Conservation (phyloP, 1,140 invertebrate species). For the Drosophila bifasciata region DNA sequence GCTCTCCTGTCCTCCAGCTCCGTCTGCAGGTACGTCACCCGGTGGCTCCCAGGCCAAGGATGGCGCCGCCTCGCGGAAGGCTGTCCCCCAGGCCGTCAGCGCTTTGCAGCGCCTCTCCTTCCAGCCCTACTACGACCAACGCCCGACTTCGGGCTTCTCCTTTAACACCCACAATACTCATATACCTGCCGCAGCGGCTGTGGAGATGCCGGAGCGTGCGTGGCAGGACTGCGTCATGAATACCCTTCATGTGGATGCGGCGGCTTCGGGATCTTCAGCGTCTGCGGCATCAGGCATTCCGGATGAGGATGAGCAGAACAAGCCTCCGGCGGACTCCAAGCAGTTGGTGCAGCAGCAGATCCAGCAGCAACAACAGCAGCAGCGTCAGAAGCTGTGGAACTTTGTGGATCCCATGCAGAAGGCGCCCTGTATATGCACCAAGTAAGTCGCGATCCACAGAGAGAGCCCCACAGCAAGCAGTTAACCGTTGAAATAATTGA, state of each 20-base stretch:
- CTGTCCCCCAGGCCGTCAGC: slow-evolving; percentile 60
- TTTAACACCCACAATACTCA: slow-evolving; percentile 83
- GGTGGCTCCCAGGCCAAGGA: slow-evolving; percentile 24
- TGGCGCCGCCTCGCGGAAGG: slow-evolving; percentile 58
- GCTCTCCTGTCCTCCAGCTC: slow-evolving; percentile 60
- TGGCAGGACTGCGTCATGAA: slow-evolving; percentile 90
- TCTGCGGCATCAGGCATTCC: slow-evolving; percentile 17
- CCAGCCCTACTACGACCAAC: slow-evolving; percentile 79
- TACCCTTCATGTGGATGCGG: slow-evolving; percentile 66
- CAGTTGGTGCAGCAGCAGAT: slow-evolving; percentile 70
- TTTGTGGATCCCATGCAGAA: slow-evolving; percentile 94
- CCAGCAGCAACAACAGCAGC: slow-evolving; percentile 62
- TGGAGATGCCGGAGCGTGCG: slow-evolving; percentile 89
- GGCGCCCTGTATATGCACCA: slow-evolving; percentile 91
- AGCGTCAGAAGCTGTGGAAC: slow-evolving; percentile 87
- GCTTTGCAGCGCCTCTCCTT: slow-evolving; percentile 71
- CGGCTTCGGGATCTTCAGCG: slow-evolving; percentile 25
- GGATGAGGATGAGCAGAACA: slow-evolving; percentile 51
- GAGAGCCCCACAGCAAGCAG: too few relatives aligned
- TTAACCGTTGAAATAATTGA: too few relatives aligned
- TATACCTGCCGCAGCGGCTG: slow-evolving; percentile 85
- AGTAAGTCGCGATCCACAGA: slow-evolving; percentile 85
- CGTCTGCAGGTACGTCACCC: slow-evolving; percentile 7
- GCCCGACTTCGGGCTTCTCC: slow-evolving; percentile 80
- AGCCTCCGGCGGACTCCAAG: slow-evolving; percentile 60